Conservation (phyloP, 2,888 invertebrate genomes). For the Lycaena phlaeas region DNA sequence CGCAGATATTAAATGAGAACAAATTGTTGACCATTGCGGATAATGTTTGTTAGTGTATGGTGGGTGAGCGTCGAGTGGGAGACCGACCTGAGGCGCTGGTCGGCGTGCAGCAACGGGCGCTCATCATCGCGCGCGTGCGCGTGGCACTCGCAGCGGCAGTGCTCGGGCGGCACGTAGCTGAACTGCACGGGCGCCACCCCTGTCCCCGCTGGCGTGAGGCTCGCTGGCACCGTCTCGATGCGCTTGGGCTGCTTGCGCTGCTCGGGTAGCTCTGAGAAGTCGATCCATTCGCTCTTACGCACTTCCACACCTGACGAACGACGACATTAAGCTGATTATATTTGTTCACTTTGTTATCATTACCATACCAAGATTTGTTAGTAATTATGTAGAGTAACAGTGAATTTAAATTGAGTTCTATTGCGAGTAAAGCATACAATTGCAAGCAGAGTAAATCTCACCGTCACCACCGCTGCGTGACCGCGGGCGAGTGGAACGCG, state of each 20-base stretch:
- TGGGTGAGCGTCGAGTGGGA: constrained; percentile 20
- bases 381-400: too few relatives aligned
- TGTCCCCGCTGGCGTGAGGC: constrained; percentile 75
- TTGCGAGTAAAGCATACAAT: too few relatives aligned
- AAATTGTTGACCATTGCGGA: too few relatives aligned
- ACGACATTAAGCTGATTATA: neutral
- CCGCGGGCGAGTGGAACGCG: constrained; percentile 30
- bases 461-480: constrained; percentile 44
- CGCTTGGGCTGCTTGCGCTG: constrained; percentile 85
- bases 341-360: neutral
- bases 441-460: constrained; percentile 21
- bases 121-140: constrained; percentile 67
- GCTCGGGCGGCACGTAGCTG: constrained; percentile 89
- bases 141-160: constrained; percentile 91
- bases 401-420: neutral
- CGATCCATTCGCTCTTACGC: constrained; percentile 80
- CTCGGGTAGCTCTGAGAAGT: constrained; percentile 90
- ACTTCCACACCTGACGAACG: constrained; percentile 33
- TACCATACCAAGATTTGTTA: too few relatives aligned
- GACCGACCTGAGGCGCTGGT: constrained; percentile 1
- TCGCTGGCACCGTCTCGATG: constrained; percentile 88
- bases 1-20: too few relatives aligned
- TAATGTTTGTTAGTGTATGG: neutral
- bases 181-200: constrained; percentile 58
- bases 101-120: constrained; percentile 15